phyloP scores from a whole-genome alignment of 1,140 invertebrate genomes.

The Listronotus bonariensis region DNA sequence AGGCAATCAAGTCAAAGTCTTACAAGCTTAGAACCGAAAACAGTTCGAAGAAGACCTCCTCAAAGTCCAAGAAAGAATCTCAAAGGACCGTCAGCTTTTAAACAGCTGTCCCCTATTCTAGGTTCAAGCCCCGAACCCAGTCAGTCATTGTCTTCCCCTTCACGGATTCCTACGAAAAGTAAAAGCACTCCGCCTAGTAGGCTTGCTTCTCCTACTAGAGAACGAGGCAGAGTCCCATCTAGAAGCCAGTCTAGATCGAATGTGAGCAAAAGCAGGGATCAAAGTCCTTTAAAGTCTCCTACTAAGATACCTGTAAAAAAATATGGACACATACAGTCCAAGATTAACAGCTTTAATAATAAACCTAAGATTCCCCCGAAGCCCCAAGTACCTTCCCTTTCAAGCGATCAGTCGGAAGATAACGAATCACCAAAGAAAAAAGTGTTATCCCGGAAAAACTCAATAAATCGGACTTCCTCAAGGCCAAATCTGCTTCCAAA shows the following conservation, averaged over 20 bases:
- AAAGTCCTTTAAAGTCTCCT: slow-evolving; percentile 44
- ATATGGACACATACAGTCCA: slow-evolving; percentile 51
- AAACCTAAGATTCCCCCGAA: slow-evolving; percentile 51
- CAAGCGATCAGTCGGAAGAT: slow-evolving; percentile 43
- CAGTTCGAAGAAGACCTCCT: slow-evolving; percentile 36
- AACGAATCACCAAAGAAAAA: slow-evolving; percentile 32
- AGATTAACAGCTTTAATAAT: slow-evolving; percentile 54
- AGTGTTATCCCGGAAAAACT: slow-evolving; percentile 39
- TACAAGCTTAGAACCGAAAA: slow-evolving; percentile 46
- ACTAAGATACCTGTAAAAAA: slow-evolving; percentile 44
- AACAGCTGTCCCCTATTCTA: slow-evolving; percentile 51
- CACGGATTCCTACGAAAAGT: slow-evolving; percentile 45
- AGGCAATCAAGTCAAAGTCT: slow-evolving; percentile 50
- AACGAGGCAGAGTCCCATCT: slow-evolving; percentile 16
- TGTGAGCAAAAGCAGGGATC: slow-evolving; percentile 40
- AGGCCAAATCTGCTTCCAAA: slow-evolving; percentile 38
- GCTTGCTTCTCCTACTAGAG: slow-evolving; percentile 43
- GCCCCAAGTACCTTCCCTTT: slow-evolving; percentile 32
- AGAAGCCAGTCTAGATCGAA: slow-evolving; percentile 40
- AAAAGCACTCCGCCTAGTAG: slow-evolving; percentile 49
- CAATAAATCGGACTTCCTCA: slow-evolving; percentile 40
- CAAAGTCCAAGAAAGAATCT: slow-evolving; percentile 37
- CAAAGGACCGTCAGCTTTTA: slow-evolving; percentile 40
- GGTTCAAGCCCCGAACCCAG: slow-evolving; percentile 51
- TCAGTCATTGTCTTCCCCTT: slow-evolving; percentile 53